phyloP scores from a whole-genome alignment of 2,113 vertebrate genomes.

The Sprattus sprattus region DNA sequence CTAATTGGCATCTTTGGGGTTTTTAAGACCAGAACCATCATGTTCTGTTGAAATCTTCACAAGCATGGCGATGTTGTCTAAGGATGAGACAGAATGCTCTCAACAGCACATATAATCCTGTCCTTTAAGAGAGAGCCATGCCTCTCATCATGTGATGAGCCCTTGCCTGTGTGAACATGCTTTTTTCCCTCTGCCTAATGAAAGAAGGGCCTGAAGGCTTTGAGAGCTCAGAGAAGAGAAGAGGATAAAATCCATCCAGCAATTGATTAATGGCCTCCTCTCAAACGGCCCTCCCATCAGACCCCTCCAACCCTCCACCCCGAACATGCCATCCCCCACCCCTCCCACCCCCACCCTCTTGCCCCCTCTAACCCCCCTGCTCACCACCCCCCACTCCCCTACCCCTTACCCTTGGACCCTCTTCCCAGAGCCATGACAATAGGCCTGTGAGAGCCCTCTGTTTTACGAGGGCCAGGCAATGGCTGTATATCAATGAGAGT shows the following conservation, averaged over 20 bases:
- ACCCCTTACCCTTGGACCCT: slow-evolving; percentile 43
- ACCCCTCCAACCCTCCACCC: background rate
- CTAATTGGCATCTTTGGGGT: background rate
- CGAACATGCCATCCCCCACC: background rate
- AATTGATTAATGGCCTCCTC: slow-evolving; percentile 53
- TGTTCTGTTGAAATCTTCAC: background rate
- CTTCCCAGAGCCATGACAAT: slow-evolving; percentile 40
- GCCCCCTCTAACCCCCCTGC: background rate
- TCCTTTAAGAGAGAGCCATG: background rate
- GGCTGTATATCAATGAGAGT: slow-evolving; percentile 44
- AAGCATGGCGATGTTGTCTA: no score
- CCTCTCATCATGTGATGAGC: background rate
- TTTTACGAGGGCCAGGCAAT: slow-evolving; percentile 22
- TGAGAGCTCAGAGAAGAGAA: background rate
- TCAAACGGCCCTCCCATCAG: slow-evolving; percentile 31
- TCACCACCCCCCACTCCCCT: background rate
- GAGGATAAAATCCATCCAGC: slow-evolving; percentile 33
- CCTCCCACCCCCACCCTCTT: background rate
- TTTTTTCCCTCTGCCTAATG: background rate
- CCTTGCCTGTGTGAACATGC: background rate
- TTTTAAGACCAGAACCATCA: background rate
- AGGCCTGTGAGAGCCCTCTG: slow-evolving; percentile 24
- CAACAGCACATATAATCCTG: background rate
- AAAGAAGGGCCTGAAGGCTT: slow-evolving; percentile 16
- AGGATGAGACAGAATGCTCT: background rate